Conservation (phyloP, 64 coral and sea anemone genomes). For the Exaiptasia diaphana region DNA sequence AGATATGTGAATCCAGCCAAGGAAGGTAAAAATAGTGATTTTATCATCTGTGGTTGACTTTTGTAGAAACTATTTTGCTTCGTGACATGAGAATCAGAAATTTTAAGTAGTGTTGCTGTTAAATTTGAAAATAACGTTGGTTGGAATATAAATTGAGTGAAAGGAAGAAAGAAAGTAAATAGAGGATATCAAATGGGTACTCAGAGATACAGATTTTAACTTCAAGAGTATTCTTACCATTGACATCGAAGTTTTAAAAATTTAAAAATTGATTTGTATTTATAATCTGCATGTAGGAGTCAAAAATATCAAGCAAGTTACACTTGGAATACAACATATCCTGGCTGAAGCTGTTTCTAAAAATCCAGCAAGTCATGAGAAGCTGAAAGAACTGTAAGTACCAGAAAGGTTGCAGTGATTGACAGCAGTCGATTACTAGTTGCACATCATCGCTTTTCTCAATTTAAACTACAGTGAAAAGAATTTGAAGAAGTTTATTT, state of each 20-base stretch:
- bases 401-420: not conserved
- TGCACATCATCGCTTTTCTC: not conserved
- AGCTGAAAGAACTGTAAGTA: conserved; percentile 69
- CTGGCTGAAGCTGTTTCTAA: conserved; percentile 85
- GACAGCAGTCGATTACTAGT: not conserved
- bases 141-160: not conserved
- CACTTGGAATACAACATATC: conserved; percentile 77
- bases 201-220: too few relatives aligned
- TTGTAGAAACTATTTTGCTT: conserved; percentile 13
- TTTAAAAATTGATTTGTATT: too few relatives aligned
- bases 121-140: not conserved
- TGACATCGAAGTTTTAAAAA: too few relatives aligned
- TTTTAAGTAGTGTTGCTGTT: not conserved
- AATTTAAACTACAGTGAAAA: not conserved
- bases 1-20: too few relatives aligned
- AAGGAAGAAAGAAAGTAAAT: too few relatives aligned
- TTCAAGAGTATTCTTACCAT: too few relatives aligned
- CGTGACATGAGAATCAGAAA: not conserved
- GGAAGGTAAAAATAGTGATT: conserved; percentile 2
- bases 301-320: conserved; percentile 54
- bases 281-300: conserved; percentile 65
- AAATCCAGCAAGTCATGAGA: conserved; percentile 31
- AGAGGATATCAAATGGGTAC: too few relatives aligned
- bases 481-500: not conserved
- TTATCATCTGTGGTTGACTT: conserved; percentile 44